Percentiles rank a stretch among this genome's conserved stretches.
These are phyloP conservation scores for Ibidorhyncha struthersii DNA, from an alignment of 2,113 vertebrate species.

Conservation along the genomic window DNA sequence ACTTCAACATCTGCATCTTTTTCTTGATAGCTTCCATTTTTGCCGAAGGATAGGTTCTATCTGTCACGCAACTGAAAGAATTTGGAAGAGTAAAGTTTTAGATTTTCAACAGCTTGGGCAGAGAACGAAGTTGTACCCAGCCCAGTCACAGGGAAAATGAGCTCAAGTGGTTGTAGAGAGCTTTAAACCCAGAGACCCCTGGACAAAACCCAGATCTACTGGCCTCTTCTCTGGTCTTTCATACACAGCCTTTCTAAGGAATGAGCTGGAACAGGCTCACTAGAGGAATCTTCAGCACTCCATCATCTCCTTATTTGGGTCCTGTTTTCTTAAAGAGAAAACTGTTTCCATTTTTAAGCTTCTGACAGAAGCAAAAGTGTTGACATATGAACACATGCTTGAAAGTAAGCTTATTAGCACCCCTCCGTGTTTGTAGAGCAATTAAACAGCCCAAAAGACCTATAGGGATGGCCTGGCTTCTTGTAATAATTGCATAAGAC, in stretches of 20 bases:
- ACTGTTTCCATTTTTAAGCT: slow-evolving; percentile 86
- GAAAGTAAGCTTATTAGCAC: slow-evolving; percentile 39
- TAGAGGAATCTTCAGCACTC: slow-evolving; percentile 51
- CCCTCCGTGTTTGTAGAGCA: slow-evolving; percentile 19
- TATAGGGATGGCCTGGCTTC: not conserved
- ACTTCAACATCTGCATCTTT: slow-evolving; percentile 98
- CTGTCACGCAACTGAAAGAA: not conserved
- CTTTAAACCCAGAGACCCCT: slow-evolving; percentile 80
- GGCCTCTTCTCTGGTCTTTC: slow-evolving; percentile 72
- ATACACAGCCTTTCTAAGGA: slow-evolving; percentile 69
- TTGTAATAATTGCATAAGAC: not conserved
- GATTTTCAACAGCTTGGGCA: not conserved
- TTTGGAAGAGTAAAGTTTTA: not conserved
- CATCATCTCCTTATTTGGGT: slow-evolving; percentile 87
- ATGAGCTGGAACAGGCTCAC: slow-evolving; percentile 73
- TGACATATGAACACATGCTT: slow-evolving; percentile 46
- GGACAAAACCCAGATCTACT: slow-evolving; percentile 75
- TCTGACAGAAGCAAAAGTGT: slow-evolving; percentile 64
- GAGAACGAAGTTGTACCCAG: not conserved
- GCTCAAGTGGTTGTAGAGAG: slow-evolving; percentile 52
- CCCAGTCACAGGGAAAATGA: slow-evolving; percentile 32
- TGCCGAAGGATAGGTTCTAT: not conserved
- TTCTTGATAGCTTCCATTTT: slow-evolving; percentile 98
- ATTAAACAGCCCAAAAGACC: not conserved
- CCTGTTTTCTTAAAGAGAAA: slow-evolving; percentile 76